These are phyloP conservation scores for Capitulum mitella DNA, from an alignment of 2,888 invertebrate species.

Conservation along the genomic window DNA sequence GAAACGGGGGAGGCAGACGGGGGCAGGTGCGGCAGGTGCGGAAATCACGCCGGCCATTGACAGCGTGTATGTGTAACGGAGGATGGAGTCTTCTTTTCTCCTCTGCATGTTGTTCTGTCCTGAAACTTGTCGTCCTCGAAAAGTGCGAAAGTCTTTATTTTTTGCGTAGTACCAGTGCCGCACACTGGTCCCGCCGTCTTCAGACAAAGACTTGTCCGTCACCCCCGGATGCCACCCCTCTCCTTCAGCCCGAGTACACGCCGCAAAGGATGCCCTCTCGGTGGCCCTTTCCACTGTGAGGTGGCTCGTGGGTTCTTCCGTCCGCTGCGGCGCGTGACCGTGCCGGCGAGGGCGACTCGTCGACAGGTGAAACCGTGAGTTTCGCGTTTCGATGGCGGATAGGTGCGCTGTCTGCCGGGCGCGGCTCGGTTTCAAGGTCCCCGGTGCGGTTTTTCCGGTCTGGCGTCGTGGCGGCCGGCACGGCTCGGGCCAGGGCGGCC, in stretches of 20 bases:
- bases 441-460: neutral
- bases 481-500: neutral
- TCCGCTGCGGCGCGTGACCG: neutral
- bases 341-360: no score
- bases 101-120: neutral
- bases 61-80: neutral
- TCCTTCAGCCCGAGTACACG: neutral
- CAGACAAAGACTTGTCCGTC: neutral
- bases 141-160: neutral
- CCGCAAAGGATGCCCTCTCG: constrained; percentile 16
- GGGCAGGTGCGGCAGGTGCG: neutral
- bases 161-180: neutral
- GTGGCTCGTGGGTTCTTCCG: neutral
- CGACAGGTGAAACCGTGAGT: neutral
- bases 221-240: neutral
- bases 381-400: neutral
- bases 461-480: neutral
- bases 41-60: neutral
- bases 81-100: neutral
- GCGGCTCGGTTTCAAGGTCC: neutral
- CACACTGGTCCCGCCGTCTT: no score
- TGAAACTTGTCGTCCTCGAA: neutral
- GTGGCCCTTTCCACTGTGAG: neutral
- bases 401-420: neutral
- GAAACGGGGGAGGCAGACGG: neutral